These are phyloP conservation scores for Zoanthus gigantus DNA, from an alignment of 92 coral and sea anemone species.

Conservation along the genomic window DNA sequence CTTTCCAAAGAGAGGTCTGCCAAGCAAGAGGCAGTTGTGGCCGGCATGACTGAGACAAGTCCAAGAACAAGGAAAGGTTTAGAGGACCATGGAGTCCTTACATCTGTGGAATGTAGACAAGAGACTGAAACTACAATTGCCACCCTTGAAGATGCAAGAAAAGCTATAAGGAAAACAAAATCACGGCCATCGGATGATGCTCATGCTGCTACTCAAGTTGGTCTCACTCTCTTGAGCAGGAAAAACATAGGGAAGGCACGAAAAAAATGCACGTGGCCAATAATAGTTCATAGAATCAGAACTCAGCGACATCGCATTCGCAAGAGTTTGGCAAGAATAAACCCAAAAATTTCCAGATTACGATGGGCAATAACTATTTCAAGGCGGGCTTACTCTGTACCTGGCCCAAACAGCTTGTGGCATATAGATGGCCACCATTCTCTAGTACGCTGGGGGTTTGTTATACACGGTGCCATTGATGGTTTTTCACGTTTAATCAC, in stretches of 20 bases:
- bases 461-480: conserved; percentile 55
- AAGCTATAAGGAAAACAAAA: conserved; percentile 6
- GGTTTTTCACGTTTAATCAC: conserved; percentile 39
- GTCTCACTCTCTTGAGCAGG: conserved; percentile 32
- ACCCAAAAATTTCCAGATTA: conserved; percentile 22
- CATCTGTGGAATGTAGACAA: neutral
- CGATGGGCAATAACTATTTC: conserved; percentile 46
- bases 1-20: neutral
- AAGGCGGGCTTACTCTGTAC: conserved; percentile 29
- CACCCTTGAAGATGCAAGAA: conserved; percentile 21
- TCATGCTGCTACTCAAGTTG: conserved; percentile 20
- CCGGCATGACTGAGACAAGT: neutral
- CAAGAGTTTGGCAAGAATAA: conserved; percentile 25
- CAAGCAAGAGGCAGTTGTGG: conserved; percentile 7
- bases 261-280: conserved; percentile 22
- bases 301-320: conserved; percentile 30
- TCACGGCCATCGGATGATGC: neutral
- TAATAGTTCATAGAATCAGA: neutral
- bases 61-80: conserved; percentile 13
- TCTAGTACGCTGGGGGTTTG: neutral
- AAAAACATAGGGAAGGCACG: conserved; percentile 8
- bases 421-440: conserved; percentile 58
- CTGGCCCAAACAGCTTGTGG: conserved; percentile 51
- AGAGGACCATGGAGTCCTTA: neutral
- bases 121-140: conserved; percentile 1